Base-by-base conservation (phyloP, 35 echinoderm and acorn worm species). In the Chiridota heheva region DNA sequence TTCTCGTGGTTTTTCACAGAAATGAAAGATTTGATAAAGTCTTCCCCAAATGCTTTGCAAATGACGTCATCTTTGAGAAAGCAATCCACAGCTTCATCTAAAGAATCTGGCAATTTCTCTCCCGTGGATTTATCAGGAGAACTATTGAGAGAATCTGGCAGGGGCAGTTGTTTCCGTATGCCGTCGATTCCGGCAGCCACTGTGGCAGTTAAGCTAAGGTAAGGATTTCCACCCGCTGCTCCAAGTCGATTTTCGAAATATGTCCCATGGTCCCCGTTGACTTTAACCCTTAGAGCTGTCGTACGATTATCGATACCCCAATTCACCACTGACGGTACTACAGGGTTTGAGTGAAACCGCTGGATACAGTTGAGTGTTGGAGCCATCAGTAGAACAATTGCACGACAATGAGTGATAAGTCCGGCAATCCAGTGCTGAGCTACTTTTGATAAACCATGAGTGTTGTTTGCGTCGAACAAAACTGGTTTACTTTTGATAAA, bases 191-290 rank as follows among this genome's bases (percentile, higher is more conserved):
- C 81, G 12, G 81, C 81, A 17, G 67, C 81, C n/a, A 84, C 68
- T 22, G 67, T 74, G 17, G 81, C 81, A 3, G 64, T 67, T 26
- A 73, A 28, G 3, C 18, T 16, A 3, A 84, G 13, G 40, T 73
- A 84, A 22, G 10, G 10, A 53, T 53, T 10, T 53, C 48, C 48
- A n/a, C 47, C 87, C 22, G 88, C 90, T 15, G 85, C 87, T 36
- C 88, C 92, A 73, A 96, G 58, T 26, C 92, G 60, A 24, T 96
- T 86, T 73, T 96, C 92, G 43, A 96, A 51, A 42, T 90, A 90
- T n/a, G 82, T 81, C 25, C 85, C 92, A 2, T 25, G n/a, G 5
- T 95, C 91, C 0, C 82, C 88, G 17, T 55, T 79, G 34, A 60
- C n/a, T 47, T 86, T 84, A 17, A 90, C 73, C 24, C 82, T 40